These are phyloP conservation scores for Oithona nana DNA, from an alignment of 2,888 invertebrate genomes.

Conservation along the genomic window DNA sequence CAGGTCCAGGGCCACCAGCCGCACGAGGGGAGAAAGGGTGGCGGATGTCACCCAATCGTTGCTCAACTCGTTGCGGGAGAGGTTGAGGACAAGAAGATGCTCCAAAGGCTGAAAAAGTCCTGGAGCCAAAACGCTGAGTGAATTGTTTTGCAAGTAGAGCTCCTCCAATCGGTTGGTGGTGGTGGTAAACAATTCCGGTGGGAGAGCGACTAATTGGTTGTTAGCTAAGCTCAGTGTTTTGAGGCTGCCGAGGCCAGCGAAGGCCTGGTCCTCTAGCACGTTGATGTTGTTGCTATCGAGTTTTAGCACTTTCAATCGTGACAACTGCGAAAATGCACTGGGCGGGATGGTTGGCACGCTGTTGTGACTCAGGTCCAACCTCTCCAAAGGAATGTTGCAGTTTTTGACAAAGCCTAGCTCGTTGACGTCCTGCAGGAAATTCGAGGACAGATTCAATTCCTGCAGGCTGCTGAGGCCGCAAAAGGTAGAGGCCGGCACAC, in stretches of 20 bases:
- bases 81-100: constrained; percentile 46
- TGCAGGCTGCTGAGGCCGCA: constrained; percentile 45
- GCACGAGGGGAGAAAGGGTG: constrained; percentile 51
- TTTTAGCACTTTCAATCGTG: constrained; percentile 45
- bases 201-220: constrained; percentile 53
- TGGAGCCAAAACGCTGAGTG: constrained; percentile 50
- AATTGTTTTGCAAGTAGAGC: constrained; percentile 55
- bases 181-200: constrained; percentile 50
- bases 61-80: constrained; percentile 52
- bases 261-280: constrained; percentile 49
- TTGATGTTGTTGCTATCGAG: constrained; percentile 56
- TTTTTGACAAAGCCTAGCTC: constrained; percentile 40
- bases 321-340: constrained; percentile 47
- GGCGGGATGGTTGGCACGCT: constrained; percentile 49
- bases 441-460: constrained; percentile 49
- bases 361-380: constrained; percentile 50
- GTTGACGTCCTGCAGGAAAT: constrained; percentile 56
- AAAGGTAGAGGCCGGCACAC: constrained; percentile 48
- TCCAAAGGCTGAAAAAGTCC: constrained; percentile 51
- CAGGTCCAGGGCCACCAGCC: constrained; percentile 52
- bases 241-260: constrained; percentile 46
- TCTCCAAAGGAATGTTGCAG: constrained; percentile 24
- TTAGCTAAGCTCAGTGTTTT: constrained; percentile 55
- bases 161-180: constrained; percentile 49
- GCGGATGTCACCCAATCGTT: constrained; percentile 56